Evolutionary conservation across 2,888 invertebrate species (phyloP).

Genomic region (Bhutanitis thaidina): DNA sequence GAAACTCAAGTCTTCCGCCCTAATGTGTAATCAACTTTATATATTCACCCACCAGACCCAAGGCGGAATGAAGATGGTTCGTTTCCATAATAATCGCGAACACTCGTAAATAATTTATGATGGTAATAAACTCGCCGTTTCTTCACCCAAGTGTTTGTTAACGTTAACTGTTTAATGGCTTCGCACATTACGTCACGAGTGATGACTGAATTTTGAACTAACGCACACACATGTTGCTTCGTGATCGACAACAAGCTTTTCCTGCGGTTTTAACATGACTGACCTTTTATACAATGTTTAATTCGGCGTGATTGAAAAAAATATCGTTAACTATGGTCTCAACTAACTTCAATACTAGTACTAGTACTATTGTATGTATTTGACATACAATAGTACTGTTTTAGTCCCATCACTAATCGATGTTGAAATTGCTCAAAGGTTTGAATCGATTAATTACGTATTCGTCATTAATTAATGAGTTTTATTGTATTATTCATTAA

Average conservation of each 20-base stretch:
- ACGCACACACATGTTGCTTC: constrained; percentile 1
- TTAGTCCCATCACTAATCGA: no score
- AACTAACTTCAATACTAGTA: no score
- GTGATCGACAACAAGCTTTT: not conserved
- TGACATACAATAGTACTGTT: no score
- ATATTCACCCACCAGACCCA: not conserved
- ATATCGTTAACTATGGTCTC: no score
- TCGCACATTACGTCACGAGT: constrained; percentile 28
- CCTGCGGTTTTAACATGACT: not conserved
- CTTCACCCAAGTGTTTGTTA: constrained; percentile 39
- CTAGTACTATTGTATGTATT: no score
- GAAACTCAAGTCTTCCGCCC: no score
- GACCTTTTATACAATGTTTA: no score
- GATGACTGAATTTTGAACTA: constrained; percentile 9
- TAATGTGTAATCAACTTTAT: constrained; percentile 3
- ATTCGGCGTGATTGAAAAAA: no score
- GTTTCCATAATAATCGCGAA: constrained; percentile 36
- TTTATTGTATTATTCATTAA: no score
- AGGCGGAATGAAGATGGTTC: constrained; percentile 31
- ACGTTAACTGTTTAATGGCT: constrained; percentile 35
- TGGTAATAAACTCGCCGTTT: constrained; percentile 38
- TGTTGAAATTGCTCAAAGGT: no score
- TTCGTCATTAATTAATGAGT: no score
- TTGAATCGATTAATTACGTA: no score
- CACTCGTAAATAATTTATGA: constrained; percentile 50